Evolutionary conservation across 2,797 vertebrate species (phyloP), one percentile per base, ranked within the genome.

Genomic region (Yasuhikotakia modesta): DNA sequence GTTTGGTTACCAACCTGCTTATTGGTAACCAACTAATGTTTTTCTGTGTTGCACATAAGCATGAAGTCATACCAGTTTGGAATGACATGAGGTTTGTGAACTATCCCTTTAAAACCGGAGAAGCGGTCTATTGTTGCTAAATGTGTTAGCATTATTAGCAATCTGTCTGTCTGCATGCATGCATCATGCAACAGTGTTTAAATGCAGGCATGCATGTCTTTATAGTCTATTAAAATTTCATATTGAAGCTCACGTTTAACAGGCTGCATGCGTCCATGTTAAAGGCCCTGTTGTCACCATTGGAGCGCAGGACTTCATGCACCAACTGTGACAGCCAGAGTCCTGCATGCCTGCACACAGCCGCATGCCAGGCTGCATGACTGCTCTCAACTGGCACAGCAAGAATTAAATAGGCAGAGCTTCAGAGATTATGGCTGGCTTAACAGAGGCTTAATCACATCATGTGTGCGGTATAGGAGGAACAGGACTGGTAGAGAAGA

Each of bases 381-480:
- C 84, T 82, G 81, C 78, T 78, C 78, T 87, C 77, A 84, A 75
- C 80, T 83, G 80, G 85, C 84, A 85, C 83, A 85, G 78, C 64
- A 81, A 87, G 83, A 87, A 84, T 85, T 86, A 84, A 87, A 85
- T 84, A 86, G 85, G 84, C 81, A 84, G 86, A 83, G 84, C 79
- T 87, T 81, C 85, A 60, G 78, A 86, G 87, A 87, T 85, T 88
- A 87, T 81, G 81, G 72, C 74, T 81, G 81, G 79, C 69, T 86
- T 87, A 85, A 85, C 81, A 77, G 78, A 80, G 74, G 83, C 81
- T 85, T 85, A 87, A 86, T 86, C 83, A 82, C 79, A 82, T 83
- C 68, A 77, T 83, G 85, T 87, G 78, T 78, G 63, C 69, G 46
- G 79, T 82, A 79, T 85, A 78, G 74, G 76, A 68, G 80, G 80